Evolutionary conservation across 2,113 vertebrate species (phyloP), one percentile per base, ranked within the genome.

Genomic region (Ictalurus punctatus): DNA sequence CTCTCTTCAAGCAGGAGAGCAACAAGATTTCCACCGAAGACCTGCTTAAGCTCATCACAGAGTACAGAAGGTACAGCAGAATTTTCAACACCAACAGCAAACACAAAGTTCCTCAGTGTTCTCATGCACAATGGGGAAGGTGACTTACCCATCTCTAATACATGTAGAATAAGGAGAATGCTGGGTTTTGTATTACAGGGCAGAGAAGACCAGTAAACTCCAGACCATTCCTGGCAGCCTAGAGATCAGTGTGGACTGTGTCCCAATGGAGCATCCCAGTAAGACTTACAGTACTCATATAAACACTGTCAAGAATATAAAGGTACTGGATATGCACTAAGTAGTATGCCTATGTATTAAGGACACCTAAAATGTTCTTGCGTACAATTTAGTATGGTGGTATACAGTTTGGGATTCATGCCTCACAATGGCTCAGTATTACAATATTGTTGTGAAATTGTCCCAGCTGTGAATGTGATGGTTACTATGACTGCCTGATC

Each of bases 181-280:
- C 14, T 76, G 25, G 6, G 2, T 65, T 69, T 81, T 69, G 58
- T 69, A 88, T 76, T 90, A 12, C 90, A 99, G 98, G 92, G 97
- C 96, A 90, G 98, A 99, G 94, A 98, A 99, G 94, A 97, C 96
- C 83, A 98, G 97, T 94, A 99, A 99, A 94, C 95, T 97, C 87
- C 98, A 99, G 94, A 98, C 94, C 78, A 97, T 99, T 71, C 98
- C 98, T 2, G 98, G 98, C 89, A 96, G 92, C 80, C 94, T 99
- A 92, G 98, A 99, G 88, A 96, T 99, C 63, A 86, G 94, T 13
- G 95, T 99, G 61, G 98, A 99, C 90, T 96, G 95, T 91, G 91
- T 98, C 87, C 98, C 98, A 85, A 91, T 99, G 96, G 98, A 99
- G 89, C 97, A 97, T 92, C 97, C 97, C 92, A 99, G 98, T 99